phyloP scores from a whole-genome alignment of 2,113 vertebrate species.

The Sphaerodactylus townsendi region DNA sequence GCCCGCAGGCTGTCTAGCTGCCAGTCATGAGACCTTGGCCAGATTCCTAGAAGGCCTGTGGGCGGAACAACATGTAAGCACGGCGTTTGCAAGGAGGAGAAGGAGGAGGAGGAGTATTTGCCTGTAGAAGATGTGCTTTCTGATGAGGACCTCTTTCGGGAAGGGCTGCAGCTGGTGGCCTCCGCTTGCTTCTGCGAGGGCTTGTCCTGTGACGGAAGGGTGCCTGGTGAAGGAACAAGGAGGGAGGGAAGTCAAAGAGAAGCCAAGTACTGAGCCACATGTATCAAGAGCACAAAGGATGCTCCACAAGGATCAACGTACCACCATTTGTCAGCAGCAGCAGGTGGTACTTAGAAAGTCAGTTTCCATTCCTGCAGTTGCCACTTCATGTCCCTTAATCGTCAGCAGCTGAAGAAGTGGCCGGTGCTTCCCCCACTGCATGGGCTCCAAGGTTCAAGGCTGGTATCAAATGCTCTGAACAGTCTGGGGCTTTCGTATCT shows the following conservation, averaged over 20 bases:
- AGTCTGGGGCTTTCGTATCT: too few relatives aligned
- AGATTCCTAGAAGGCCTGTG: neutral
- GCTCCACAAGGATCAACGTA: neutral
- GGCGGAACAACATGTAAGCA: neutral
- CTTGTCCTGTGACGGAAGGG: constrained; percentile 73
- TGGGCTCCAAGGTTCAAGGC: too few relatives aligned
- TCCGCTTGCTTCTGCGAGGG: constrained; percentile 71
- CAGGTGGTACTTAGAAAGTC: too few relatives aligned
- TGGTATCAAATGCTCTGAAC: too few relatives aligned
- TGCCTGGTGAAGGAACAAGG: constrained; percentile 53
- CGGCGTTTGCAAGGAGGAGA: neutral
- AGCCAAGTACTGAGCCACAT: neutral
- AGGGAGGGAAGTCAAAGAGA: constrained; percentile 45
- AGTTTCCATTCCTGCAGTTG: too few relatives aligned
- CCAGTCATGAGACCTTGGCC: neutral
- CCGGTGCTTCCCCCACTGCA: too few relatives aligned
- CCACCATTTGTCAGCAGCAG: neutral
- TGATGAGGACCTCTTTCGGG: constrained; percentile 73
- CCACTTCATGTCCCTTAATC: too few relatives aligned
- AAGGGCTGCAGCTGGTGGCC: constrained; percentile 75
- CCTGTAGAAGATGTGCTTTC: constrained; percentile 79
- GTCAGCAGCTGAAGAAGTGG: too few relatives aligned
- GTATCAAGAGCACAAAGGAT: neutral
- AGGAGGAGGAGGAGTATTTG: constrained; percentile 42
- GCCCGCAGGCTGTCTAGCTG: neutral